These are phyloP conservation scores for Latheticus oryzae DNA, from an alignment of 2,888 invertebrate genomes.

Conservation along the genomic window DNA sequence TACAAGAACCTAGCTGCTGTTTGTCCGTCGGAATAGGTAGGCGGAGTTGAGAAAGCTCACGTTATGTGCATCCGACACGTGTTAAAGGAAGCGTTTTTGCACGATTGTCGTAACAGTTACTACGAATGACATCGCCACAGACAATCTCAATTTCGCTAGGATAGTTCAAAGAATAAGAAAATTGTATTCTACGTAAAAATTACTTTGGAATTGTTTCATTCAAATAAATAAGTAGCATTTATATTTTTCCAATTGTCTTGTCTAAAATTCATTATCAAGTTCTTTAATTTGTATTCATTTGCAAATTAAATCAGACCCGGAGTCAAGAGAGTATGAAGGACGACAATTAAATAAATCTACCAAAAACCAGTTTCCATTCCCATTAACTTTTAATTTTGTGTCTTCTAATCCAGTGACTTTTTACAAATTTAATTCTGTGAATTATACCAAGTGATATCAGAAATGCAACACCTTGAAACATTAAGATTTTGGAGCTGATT, in stretches of 20 bases:
- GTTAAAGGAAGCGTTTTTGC: slow-evolving; percentile 8
- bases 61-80: slow-evolving; percentile 25
- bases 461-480: too few relatives aligned
- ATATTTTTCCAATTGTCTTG: too few relatives aligned
- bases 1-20: slow-evolving; percentile 27
- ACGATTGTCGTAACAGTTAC: not conserved
- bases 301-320: slow-evolving; percentile 24
- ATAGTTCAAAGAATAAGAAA: too few relatives aligned
- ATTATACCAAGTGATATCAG: too few relatives aligned
- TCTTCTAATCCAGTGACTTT: not conserved
- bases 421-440: too few relatives aligned
- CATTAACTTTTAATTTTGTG: not conserved
- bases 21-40: slow-evolving; percentile 27
- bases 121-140: too few relatives aligned
- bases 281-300: slow-evolving; percentile 25
- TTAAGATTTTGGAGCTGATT: too few relatives aligned
- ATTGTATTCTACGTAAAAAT: too few relatives aligned
- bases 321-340: slow-evolving; percentile 19
- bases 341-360: slow-evolving; percentile 26
- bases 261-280: slow-evolving; percentile 24
- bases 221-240: too few relatives aligned
- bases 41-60: slow-evolving; percentile 14
- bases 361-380: slow-evolving; percentile 5
- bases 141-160: too few relatives aligned
- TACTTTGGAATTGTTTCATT: too few relatives aligned